Conservation (phyloP, 1,140 invertebrate species). For the Polypedilum vanderplanki region DNA sequence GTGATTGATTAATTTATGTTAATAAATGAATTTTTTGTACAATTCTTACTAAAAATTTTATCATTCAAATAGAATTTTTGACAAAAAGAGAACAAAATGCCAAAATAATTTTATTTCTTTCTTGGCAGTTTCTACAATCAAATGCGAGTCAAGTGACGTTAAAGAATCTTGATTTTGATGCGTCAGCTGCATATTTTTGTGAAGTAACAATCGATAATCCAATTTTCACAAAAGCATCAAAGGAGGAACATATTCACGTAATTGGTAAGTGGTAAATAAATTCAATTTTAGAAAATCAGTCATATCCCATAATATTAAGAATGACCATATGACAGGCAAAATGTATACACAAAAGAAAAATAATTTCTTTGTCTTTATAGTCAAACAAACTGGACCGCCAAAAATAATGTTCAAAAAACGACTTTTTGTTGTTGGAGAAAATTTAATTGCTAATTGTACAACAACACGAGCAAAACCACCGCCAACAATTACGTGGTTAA, state of each 20-base stretch:
- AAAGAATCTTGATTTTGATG: slow-evolving; percentile 63
- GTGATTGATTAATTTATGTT: too few species aligned
- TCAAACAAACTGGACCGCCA: slow-evolving; percentile 61
- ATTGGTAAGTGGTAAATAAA: slow-evolving; percentile 55
- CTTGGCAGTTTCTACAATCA: slow-evolving; percentile 56
- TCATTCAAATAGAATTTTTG: not conserved
- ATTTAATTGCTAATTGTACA: slow-evolving; percentile 67
- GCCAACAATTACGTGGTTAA: slow-evolving; percentile 72
- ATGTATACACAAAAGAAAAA: too few species aligned
- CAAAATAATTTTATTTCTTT: slow-evolving; percentile 33
- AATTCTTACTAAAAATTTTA: too few species aligned
- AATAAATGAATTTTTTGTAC: too few species aligned
- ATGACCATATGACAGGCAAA: too few species aligned
- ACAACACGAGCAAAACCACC: slow-evolving; percentile 64
- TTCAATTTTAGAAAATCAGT: not conserved
- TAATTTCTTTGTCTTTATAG: slow-evolving; percentile 50
- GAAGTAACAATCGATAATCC: slow-evolving; percentile 67
- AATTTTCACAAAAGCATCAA: slow-evolving; percentile 67
- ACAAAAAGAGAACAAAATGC: not conserved
- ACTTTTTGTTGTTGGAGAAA: slow-evolving; percentile 59
- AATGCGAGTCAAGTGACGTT: slow-evolving; percentile 67
- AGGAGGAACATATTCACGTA: slow-evolving; percentile 61
- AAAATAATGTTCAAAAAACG: slow-evolving; percentile 63
- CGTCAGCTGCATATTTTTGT: slow-evolving; percentile 65
- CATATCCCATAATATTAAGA: not conserved